Base-by-base conservation (phyloP, 2,888 invertebrate genomes). In the Schizaphis graminum region DNA sequence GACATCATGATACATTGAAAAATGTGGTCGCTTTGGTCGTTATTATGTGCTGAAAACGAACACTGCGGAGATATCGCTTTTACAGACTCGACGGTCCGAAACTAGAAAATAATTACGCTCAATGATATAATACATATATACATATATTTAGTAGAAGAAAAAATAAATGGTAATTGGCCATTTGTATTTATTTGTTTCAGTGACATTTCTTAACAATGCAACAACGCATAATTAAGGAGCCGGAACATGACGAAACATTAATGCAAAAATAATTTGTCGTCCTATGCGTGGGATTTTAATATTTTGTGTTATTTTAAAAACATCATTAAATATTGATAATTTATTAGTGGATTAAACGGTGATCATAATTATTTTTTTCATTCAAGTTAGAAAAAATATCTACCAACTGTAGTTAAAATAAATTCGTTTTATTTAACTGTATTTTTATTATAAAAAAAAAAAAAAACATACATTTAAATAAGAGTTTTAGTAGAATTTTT, bases 11-110 rank as follows among this genome's bases (percentile, higher is more conserved):
- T 67, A 16, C 67, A 16, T 16, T 56, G 3, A 41, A 44, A 85
- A 85, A 44, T 44, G 41, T 56, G 3, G 77, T 35, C 61, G 44
- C 35, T 86, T 47, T n/a, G 47, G n/a, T 86, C 47, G 47, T 86
- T 86, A 28, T 86, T n/a, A 13, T 47, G 16, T 44, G 44, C 44
- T 47, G 47, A 86, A 16, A 86, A 86, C 86, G 47, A 47, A 86
- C 86, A 16, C 13, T 47, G 86, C 35, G 24, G 47, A 67, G 24
- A 67, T 35, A 49, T 49, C 47, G 90, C 49, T 28, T 41, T 84
- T 44, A 86, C 85, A 86, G 44, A n/a, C 47, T 86, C 57, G 57
- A 86, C 91, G n/a, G 57, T 91, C 91, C 91, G 57, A 57, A 86
- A 91, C 85, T 56, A 44, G 24, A 84, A 84, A 91, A 91, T 91